Evolutionary conservation across 2,888 invertebrate species (phyloP).

Genomic region (Camponotus fellah): DNA sequence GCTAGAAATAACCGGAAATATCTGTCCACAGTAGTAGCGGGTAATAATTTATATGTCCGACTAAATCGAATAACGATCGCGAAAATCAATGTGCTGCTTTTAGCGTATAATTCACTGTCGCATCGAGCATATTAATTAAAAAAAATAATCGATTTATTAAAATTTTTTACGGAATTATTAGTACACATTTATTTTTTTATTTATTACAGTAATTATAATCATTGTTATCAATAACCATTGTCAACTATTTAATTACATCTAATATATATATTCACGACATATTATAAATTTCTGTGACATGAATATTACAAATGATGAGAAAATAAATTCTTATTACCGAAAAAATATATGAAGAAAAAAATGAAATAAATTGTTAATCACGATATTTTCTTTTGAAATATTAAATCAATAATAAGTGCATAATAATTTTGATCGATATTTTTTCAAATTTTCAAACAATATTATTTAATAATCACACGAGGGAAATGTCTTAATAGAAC

Average conservation of each 20-base stretch:
- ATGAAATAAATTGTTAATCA: neutral
- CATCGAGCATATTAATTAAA: neutral
- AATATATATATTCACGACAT: neutral
- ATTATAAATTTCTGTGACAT: neutral
- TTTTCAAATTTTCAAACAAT: neutral
- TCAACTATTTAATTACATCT: neutral
- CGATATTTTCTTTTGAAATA: neutral
- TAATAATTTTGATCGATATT: slow-evolving; percentile 2
- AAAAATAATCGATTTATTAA: neutral
- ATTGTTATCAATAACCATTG: neutral
- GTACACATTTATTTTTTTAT: too few species aligned
- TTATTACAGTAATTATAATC: neutral
- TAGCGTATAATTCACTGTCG: neutral
- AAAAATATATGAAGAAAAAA: neutral
- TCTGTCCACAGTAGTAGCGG: neutral
- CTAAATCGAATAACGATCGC: slow-evolving; percentile 23
- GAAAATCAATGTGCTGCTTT: neutral
- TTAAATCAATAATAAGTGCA: neutral
- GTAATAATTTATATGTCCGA: slow-evolving; percentile 26
- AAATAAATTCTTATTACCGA: neutral
- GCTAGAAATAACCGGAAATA: slow-evolving; percentile 31
- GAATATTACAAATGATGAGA: neutral
- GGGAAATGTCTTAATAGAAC: neutral
- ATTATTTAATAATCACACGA: slow-evolving; percentile 11
- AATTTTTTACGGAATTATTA: neutral